A percentile compares a stretch with the other conserved stretches of the same genome.
phyloP scores from a whole-genome alignment of 37 sponge, comb jelly and placozoan species.

The Halisarca cf. caerulea region DNA sequence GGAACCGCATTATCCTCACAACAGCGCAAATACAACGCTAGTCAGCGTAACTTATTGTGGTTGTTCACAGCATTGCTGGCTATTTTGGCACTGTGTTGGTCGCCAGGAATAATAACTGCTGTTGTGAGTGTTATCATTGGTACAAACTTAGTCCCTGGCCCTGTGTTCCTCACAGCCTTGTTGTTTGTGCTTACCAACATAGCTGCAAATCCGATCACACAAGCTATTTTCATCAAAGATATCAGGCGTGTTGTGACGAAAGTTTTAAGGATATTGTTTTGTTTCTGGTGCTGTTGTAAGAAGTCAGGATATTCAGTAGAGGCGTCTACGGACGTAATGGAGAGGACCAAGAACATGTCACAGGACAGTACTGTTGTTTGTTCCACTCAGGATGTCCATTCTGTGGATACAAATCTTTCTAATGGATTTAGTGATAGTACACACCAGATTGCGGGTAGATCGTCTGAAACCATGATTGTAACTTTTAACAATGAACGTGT shows the following conservation, averaged over 20 bases:
- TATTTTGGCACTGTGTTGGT: slow-evolving; percentile 20
- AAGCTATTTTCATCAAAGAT: slow-evolving; percentile 25
- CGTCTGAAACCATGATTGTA: too few relatives aligned
- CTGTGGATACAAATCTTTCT: too few relatives aligned
- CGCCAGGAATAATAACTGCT: slow-evolving; percentile 29
- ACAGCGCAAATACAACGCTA: background rate
- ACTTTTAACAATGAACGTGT: too few relatives aligned
- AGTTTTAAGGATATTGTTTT: background rate
- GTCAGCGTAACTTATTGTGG: slow-evolving; percentile 10
- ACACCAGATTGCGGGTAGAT: too few relatives aligned
- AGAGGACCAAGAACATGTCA: too few relatives aligned
- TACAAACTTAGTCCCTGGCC: background rate
- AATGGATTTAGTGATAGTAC: too few relatives aligned
- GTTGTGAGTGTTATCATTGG: slow-evolving; percentile 18
- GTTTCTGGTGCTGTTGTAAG: background rate
- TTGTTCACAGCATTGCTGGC: slow-evolving; percentile 18
- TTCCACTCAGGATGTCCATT: too few relatives aligned
- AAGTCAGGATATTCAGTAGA: background rate
- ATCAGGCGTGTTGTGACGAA: background rate
- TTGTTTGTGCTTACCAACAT: slow-evolving; percentile 24
- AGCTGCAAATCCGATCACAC: slow-evolving; percentile 35
- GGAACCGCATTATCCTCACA: background rate
- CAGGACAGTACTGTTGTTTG: too few relatives aligned
- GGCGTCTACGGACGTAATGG: too few relatives aligned
- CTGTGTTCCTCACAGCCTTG: slow-evolving; percentile 7